phyloP scores from a whole-genome alignment of 2,797 vertebrate species.

The Artibeus lituratus region DNA sequence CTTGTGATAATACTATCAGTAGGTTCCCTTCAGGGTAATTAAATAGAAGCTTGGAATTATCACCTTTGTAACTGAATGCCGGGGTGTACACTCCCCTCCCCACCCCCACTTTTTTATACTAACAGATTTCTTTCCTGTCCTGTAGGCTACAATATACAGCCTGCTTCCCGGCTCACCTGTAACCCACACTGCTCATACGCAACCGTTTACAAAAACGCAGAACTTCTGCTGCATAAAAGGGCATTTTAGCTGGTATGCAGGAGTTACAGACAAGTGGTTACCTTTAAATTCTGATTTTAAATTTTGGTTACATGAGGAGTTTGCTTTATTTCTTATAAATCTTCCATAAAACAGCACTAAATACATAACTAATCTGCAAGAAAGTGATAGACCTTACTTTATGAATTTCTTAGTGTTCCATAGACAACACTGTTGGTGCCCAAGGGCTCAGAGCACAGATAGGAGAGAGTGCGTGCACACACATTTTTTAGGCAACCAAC shows the following conservation, averaged over 20 bases:
- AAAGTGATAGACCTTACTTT: background rate
- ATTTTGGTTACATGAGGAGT: conserved; percentile 21
- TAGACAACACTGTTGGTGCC: background rate
- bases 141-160: conserved; percentile 46
- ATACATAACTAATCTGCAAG: conserved; percentile 10
- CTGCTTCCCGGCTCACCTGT: conserved; percentile 14
- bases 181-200: conserved; percentile 30
- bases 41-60: background rate
- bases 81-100: background rate
- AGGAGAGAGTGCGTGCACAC: background rate
- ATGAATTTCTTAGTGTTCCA: background rate
- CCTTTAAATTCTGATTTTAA: background rate
- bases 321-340: background rate
- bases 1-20: background rate
- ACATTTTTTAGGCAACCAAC: background rate
- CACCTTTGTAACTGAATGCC: background rate
- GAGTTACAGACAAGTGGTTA: background rate
- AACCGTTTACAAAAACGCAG: conserved; percentile 14
- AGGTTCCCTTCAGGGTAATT: background rate
- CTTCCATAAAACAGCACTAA: conserved; percentile 26
- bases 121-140: conserved; percentile 28
- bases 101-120: background rate
- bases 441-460: background rate
- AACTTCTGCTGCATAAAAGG: background rate
- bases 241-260: background rate